Evolutionary conservation across 2,888 invertebrate genomes (phyloP), one percentile per base, ranked within the genome.

Genomic region (Lepidonotus clava): DNA sequence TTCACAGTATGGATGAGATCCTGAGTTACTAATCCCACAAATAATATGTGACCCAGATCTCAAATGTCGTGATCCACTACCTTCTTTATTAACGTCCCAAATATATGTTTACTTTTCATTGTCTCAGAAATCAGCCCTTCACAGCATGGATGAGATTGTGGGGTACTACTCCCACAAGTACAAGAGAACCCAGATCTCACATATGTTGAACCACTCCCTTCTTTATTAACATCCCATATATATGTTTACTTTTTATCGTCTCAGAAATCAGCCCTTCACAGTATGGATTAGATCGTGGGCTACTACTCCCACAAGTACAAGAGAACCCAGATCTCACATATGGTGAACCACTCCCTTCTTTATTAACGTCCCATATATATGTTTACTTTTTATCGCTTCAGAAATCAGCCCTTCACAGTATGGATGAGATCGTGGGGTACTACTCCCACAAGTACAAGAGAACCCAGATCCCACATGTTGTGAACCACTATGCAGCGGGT

Each of bases 361-460:
- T n/a, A n/a, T n/a, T n/a, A n/a, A n/a, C n/a, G n/a, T n/a, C n/a
- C n/a, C n/a, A n/a, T n/a, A n/a, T n/a, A n/a, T n/a, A n/a, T n/a
- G n/a, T n/a, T n/a, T n/a, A n/a, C n/a, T n/a, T n/a, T n/a, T n/a
- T n/a, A n/a, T n/a, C n/a, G n/a, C n/a, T n/a, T 24, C n/a, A 76
- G 85, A 87, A 86, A 66, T 84, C 84, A 4, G 86, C 88, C 18
- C 80, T 88, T 0, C 24, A 53, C 18, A 67, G 67, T 36, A 87
- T 88, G 88, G 88, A 88, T 53, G 88, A 86, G 32, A 86, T 88
- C 24, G 88, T 88, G 5, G 88, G 86, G 0, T 87, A 87, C 66
- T 87, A 83, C 67, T 53, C 77, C 11, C 86, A 51, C n/a, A 87
- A 87, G 51, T 85, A 85, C 83, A 77, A 86, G 61, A n/a, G 66